Evolutionary conservation across 2,797 vertebrate species (phyloP), one percentile per base, ranked within the genome.

Genomic region (Numenius phaeopus): DNA sequence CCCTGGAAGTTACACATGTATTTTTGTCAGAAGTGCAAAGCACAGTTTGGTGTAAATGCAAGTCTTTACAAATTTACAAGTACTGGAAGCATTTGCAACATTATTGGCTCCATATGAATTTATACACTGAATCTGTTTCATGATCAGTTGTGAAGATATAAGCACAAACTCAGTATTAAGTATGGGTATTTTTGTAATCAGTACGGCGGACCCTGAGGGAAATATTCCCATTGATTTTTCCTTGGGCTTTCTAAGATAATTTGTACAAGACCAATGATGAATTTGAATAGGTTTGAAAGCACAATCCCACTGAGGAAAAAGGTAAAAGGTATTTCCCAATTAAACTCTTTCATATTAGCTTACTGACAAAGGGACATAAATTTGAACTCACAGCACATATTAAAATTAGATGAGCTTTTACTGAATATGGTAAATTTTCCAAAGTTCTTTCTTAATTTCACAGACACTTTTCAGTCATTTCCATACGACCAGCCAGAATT

Each of bases 201-300:
- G 22, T 87, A 69, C 78, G 55, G 76, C 69, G 69, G 30, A 85
- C 40, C 83, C 86, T 89, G 69, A 84, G 94, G 87, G 83, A 96
- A 97, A 94, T 82, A 87, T 72, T 95, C 44, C 37, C 58, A 93
- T 57, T 94, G 92, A 96, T 92, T 98, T 96, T 97, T 87, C 80
- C 39, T 95, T 93, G 50, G 69, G 85, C 54, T 95, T 87, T 72
- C 92, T 84, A 76, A 90, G 82, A 93, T 49, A 90, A 97, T 96
- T 94, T 97, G 69, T 29, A 89, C 30, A 79, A 57, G 87, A 66
- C 71, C 83, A 83, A 95, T 66, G 94, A 94, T 27, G 29, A 94
- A 94, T 97, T 95, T 93, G 91, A 83, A 76, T 37, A 55, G 55
- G 44, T 94, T 93, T 96, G 76, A 91, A 97, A 97, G 76, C 85